Evolutionary conservation across 2,888 invertebrate genomes (phyloP).

Genomic region (Phrixothrix hirtus): DNA sequence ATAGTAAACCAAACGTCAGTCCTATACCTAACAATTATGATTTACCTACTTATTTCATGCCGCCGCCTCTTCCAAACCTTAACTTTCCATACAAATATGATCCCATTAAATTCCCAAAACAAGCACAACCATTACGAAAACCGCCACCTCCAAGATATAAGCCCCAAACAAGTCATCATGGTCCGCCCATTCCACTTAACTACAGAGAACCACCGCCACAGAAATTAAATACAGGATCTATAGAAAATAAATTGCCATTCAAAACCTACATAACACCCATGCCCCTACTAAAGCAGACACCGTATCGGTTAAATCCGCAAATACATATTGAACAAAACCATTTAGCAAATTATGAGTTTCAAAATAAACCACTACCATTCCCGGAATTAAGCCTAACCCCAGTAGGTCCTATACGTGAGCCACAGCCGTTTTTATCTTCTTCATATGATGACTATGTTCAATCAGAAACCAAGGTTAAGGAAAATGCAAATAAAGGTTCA

Average conservation of each 20-base stretch:
- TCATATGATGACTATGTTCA: background rate
- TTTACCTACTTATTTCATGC: slow-evolving; percentile 30
- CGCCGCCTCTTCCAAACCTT: slow-evolving; percentile 15
- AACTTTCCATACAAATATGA: slow-evolving; percentile 12
- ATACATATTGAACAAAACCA: too few species aligned
- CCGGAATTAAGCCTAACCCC: slow-evolving; percentile 64
- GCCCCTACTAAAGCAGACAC: too few species aligned
- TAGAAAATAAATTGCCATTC: too few species aligned
- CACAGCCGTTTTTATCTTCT: background rate
- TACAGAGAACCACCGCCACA: slow-evolving; percentile 25
- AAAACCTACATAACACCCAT: too few species aligned
- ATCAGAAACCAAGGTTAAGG: too few species aligned
- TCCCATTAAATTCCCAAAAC: slow-evolving; percentile 6
- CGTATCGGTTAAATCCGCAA: too few species aligned
- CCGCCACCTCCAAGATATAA: background rate
- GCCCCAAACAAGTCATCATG: slow-evolving; percentile 6
- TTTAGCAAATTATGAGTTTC: background rate
- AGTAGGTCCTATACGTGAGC: slow-evolving; percentile 49
- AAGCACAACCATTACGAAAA: background rate
- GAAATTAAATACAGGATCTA: background rate
- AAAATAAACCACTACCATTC: slow-evolving; percentile 60
- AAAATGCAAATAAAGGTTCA: slow-evolving; percentile 6
- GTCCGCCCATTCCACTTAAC: slow-evolving; percentile 36
- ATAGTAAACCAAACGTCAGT: slow-evolving; percentile 19
- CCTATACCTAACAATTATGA: slow-evolving; percentile 29